Percentiles rank a stretch among this genome's conserved stretches.
phyloP scores from a whole-genome alignment of 2,888 invertebrate species.

The Opisthograptis luteolata region DNA sequence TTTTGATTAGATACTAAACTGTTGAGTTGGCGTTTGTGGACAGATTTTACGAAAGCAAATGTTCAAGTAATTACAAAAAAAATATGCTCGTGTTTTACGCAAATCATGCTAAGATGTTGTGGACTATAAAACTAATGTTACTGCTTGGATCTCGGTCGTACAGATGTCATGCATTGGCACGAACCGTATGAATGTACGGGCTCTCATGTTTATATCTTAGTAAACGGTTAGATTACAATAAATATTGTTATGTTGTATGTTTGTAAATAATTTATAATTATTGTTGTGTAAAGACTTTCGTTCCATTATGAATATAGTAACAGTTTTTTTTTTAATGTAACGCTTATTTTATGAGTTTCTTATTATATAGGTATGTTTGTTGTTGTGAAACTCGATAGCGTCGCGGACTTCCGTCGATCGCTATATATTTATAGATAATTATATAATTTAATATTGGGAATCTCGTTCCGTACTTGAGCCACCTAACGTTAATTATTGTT shows the following conservation, averaged over 20 bases:
- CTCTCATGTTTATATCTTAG: slow-evolving; percentile 24
- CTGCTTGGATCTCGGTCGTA: slow-evolving; percentile 20
- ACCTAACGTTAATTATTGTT: slow-evolving; percentile 47
- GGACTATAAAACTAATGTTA: not conserved
- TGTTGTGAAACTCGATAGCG: slow-evolving; percentile 23
- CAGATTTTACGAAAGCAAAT: not conserved
- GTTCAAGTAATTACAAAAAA: too few relatives aligned
- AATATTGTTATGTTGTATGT: slow-evolving; percentile 66
- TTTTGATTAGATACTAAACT: slow-evolving; percentile 4
- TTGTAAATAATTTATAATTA: slow-evolving; percentile 61
- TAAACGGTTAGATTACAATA: slow-evolving; percentile 32
- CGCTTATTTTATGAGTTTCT: slow-evolving; percentile 39
- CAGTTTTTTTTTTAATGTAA: slow-evolving; percentile 28
- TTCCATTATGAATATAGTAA: slow-evolving; percentile 53
- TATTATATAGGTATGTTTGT: slow-evolving; percentile 11
- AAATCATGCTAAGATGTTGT: not conserved
- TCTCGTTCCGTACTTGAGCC: slow-evolving; percentile 44
- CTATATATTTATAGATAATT: slow-evolving; percentile 17
- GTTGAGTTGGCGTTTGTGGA: not conserved
- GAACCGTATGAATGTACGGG: slow-evolving; percentile 5
- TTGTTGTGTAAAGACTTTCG: slow-evolving; percentile 77
- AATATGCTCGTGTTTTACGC: not conserved
- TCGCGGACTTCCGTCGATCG: not conserved
- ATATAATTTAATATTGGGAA: slow-evolving; percentile 42
- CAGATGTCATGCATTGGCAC: slow-evolving; percentile 9